These are phyloP conservation scores for Lepus timidus DNA, from an alignment of 2,113 vertebrate species.

Conservation along the genomic window DNA sequence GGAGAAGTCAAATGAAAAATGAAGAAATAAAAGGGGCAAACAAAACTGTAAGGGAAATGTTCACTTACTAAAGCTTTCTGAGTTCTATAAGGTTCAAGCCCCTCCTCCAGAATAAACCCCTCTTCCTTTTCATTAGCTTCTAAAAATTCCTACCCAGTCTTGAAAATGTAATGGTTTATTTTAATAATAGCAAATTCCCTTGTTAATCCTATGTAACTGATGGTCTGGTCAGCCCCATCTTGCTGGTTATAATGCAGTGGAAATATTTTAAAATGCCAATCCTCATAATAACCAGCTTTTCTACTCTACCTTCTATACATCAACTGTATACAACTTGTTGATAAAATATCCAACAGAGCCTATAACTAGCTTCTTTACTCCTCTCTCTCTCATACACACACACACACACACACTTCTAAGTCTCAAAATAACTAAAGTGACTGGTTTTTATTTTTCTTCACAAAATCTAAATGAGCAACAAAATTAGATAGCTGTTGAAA, in stretches of 20 bases:
- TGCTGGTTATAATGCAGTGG: not conserved
- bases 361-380: not conserved
- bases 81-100: not conserved
- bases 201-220: not conserved
- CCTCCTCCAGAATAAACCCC: not conserved
- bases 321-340: not conserved
- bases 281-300: not conserved
- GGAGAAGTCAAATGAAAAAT: not conserved
- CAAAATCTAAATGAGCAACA: conserved; percentile 49
- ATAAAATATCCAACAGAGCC: not conserved
- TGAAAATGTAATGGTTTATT: not conserved
- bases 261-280: not conserved
- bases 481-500: not conserved
- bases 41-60: not conserved
- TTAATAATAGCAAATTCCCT: not conserved
- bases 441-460: not conserved
- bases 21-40: conserved; percentile 22
- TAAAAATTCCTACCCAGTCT: not conserved
- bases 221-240: not conserved
- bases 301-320: not conserved
- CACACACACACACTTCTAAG: not conserved
- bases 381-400: not conserved
- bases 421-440: conserved; percentile 17
- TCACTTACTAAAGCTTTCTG: not conserved
- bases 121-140: not conserved